phyloP scores from a whole-genome alignment of 1,140 invertebrate genomes.

The Sminthurides bifidus region DNA sequence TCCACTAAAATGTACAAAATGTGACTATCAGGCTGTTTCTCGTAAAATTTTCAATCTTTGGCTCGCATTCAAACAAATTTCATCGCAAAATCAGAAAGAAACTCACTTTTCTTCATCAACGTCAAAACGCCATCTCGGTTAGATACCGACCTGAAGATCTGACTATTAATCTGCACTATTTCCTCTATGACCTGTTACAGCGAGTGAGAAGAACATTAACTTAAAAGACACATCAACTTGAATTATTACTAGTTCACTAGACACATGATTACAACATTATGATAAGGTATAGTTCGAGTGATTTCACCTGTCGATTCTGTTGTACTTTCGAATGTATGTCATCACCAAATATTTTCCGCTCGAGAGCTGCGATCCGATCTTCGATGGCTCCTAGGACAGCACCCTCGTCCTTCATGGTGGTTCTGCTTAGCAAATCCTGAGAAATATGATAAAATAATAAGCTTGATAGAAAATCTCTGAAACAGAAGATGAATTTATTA shows the following conservation, averaged over 20 bases:
- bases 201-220: not conserved
- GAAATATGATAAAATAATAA: no score
- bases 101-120: conserved; percentile 24
- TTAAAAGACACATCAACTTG: not conserved
- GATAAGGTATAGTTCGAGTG: not conserved
- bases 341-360: conserved; percentile 26
- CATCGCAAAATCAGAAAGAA: not conserved
- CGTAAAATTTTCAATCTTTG: not conserved
- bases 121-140: conserved; percentile 21
- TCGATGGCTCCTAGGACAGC: conserved; percentile 10
- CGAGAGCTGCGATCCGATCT: conserved; percentile 14
- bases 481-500: no score
- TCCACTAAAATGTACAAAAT: conserved; percentile 21
- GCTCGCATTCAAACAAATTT: not conserved
- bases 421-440: no score
- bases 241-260: not conserved
- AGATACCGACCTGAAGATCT: conserved; percentile 20
- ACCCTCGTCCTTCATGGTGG: conserved; percentile 6
- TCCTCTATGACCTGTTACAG: conserved; percentile 22
- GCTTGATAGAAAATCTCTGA: no score
- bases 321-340: conserved; percentile 24
- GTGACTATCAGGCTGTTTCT: not conserved
- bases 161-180: conserved; percentile 27
- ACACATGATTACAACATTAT: not conserved
- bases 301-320: conserved; percentile 22